phyloP scores from a whole-genome alignment of 1,140 invertebrate species.

The Cotesia glomerata region DNA sequence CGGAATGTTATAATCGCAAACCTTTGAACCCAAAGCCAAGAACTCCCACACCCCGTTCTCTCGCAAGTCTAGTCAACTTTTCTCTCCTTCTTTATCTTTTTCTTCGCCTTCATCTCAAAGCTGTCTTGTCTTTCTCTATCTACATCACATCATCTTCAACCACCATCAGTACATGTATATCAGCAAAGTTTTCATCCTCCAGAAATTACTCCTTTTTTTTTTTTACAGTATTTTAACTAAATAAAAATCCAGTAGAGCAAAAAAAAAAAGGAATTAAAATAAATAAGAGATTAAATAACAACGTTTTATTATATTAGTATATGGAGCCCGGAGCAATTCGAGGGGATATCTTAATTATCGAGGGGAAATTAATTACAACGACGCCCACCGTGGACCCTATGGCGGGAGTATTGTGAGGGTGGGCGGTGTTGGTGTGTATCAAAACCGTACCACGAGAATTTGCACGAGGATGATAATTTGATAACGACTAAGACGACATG shows the following conservation, averaged over 20 bases:
- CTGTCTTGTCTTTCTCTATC: not conserved
- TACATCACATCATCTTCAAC: not conserved
- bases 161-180: too few species aligned
- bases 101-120: not conserved
- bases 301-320: not conserved
- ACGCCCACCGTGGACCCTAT: slow-evolving; percentile 40
- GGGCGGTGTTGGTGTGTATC: slow-evolving; percentile 29
- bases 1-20: slow-evolving; percentile 64
- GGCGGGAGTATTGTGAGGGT: slow-evolving; percentile 6
- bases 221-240: not conserved
- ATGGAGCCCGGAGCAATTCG: slow-evolving; percentile 34
- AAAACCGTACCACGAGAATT: too few species aligned
- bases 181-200: slow-evolving; percentile 21
- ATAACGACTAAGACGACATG: too few species aligned
- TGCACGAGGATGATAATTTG: too few species aligned
- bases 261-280: too few species aligned
- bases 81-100: not conserved
- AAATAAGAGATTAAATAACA: not conserved
- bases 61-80: slow-evolving; percentile 16
- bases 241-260: too few species aligned
- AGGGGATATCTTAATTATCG: slow-evolving; percentile 51
- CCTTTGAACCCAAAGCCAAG: slow-evolving; percentile 60
- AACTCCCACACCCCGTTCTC: slow-evolving; percentile 58
- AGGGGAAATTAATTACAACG: slow-evolving; percentile 51
- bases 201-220: slow-evolving; percentile 27